Evolutionary conservation across 2,888 invertebrate species (phyloP).

Genomic region (Erebia aethiops): DNA sequence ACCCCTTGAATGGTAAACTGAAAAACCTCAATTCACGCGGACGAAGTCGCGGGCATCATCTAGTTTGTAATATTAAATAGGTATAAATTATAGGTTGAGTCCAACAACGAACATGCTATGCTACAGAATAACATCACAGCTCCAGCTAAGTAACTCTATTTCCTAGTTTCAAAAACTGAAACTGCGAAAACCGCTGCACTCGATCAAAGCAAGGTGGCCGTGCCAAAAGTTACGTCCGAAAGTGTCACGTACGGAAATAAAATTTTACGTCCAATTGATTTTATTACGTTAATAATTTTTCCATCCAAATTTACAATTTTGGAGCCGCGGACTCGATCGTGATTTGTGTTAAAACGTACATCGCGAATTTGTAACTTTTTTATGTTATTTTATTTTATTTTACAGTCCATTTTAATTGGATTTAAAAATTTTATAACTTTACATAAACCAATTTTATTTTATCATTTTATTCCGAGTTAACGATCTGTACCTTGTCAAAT

Average conservation of each 20-base stretch:
- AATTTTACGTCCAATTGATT: slow-evolving; percentile 22
- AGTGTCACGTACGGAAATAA: slow-evolving; percentile 16
- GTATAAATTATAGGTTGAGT: too few relatives aligned
- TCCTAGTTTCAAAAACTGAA: slow-evolving; percentile 6
- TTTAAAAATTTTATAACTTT: slow-evolving; percentile 11
- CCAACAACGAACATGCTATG: too few relatives aligned
- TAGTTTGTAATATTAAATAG: too few relatives aligned
- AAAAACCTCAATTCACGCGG: too few relatives aligned
- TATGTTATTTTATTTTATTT: too few relatives aligned
- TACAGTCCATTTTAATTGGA: slow-evolving; percentile 4
- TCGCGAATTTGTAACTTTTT: background rate
- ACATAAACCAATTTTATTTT: background rate
- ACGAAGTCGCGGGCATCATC: too few relatives aligned
- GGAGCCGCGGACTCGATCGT: slow-evolving; percentile 13
- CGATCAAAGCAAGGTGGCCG: slow-evolving; percentile 12
- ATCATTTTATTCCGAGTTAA: slow-evolving; percentile 12
- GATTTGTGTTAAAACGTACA: slow-evolving; percentile 17
- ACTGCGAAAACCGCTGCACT: slow-evolving; percentile 8
- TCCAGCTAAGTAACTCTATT: background rate
- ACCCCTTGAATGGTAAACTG: too few relatives aligned
- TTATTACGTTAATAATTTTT: slow-evolving; percentile 23
- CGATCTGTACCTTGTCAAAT: background rate
- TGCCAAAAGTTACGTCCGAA: slow-evolving; percentile 13
- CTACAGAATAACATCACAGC: too few relatives aligned
- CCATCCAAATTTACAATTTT: slow-evolving; percentile 22